phyloP scores from a whole-genome alignment of 1,140 invertebrate species.

The Brachionus plicatilis region DNA sequence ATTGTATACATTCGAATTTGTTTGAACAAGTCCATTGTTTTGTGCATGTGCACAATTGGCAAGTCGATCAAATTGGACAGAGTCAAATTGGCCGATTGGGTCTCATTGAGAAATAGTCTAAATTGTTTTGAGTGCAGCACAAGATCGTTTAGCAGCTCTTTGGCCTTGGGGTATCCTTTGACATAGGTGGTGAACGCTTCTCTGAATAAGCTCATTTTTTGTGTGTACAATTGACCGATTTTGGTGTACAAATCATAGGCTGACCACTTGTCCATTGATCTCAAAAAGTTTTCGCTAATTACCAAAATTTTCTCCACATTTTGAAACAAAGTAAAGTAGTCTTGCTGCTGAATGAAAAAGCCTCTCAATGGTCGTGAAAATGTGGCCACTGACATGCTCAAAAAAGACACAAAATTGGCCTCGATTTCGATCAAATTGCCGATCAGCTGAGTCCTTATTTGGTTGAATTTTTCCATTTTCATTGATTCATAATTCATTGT shows the following conservation, averaged over 20 bases:
- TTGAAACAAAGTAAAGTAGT: constrained; percentile 37
- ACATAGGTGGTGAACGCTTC: constrained; percentile 21
- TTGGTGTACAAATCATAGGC: constrained; percentile 35
- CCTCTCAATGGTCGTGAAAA: constrained; percentile 16
- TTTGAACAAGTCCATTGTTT: constrained; percentile 31
- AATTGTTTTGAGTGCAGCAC: constrained; percentile 29
- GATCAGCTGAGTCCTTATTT: constrained; percentile 4
- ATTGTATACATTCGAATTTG: constrained; percentile 20
- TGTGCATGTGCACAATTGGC: constrained; percentile 30
- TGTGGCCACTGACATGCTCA: background rate
- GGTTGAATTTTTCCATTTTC: constrained; percentile 16
- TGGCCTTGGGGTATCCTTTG: constrained; percentile 10
- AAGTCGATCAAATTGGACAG: constrained; percentile 28
- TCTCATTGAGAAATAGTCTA: constrained; percentile 2
- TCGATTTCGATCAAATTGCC: constrained; percentile 18
- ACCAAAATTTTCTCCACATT: constrained; percentile 32
- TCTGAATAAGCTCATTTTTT: constrained; percentile 39
- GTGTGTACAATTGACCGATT: constrained; percentile 30
- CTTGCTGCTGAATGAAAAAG: constrained; percentile 38
- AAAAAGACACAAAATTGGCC: constrained; percentile 25
- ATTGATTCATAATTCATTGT: background rate
- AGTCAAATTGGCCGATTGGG: background rate
- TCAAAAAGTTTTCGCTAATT: constrained; percentile 28
- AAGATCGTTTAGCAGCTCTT: background rate
- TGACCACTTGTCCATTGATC: constrained; percentile 39